Percentiles rank a stretch among this genome's conserved stretches.
Evolutionary conservation across 2,888 invertebrate species (phyloP).

Genomic region (Cabera pusaria): DNA sequence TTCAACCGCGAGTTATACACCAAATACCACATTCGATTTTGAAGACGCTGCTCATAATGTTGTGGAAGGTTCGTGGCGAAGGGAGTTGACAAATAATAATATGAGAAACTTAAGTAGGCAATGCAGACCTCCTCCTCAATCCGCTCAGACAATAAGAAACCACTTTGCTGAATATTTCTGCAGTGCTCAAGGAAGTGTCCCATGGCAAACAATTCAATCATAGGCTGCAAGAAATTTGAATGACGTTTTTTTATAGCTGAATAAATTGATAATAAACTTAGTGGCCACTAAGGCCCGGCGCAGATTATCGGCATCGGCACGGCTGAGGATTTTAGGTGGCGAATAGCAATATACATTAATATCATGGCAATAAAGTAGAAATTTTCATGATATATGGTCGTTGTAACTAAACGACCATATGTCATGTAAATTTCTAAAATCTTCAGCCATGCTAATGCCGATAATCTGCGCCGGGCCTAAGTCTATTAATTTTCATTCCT

Average conservation of each 20-base stretch:
- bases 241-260: constrained; percentile 7
- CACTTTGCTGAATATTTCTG: no score
- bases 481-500: constrained; percentile 7
- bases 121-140: no score
- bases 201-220: no score
- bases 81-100: no score
- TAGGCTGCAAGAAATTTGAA: no score
- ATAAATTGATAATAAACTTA: constrained; percentile 10
- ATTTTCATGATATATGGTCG: constrained; percentile 25
- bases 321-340: constrained; percentile 24
- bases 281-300: constrained; percentile 7
- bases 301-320: constrained; percentile 20
- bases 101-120: no score
- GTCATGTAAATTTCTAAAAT: constrained; percentile 8
- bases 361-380: constrained; percentile 27
- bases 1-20: no score
- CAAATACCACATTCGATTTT: constrained; percentile 26
- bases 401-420: constrained; percentile 4
- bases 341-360: constrained; percentile 25
- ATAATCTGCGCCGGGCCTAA: constrained; percentile 6
- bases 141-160: no score
- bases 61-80: constrained; percentile 10
- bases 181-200: no score
- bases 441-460: constrained; percentile 4
- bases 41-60: constrained; percentile 11